Percentiles rank a stretch among this genome's conserved stretches.
Conservation (phyloP, 1,140 invertebrate genomes). For the Drosophila nebulosa region DNA sequence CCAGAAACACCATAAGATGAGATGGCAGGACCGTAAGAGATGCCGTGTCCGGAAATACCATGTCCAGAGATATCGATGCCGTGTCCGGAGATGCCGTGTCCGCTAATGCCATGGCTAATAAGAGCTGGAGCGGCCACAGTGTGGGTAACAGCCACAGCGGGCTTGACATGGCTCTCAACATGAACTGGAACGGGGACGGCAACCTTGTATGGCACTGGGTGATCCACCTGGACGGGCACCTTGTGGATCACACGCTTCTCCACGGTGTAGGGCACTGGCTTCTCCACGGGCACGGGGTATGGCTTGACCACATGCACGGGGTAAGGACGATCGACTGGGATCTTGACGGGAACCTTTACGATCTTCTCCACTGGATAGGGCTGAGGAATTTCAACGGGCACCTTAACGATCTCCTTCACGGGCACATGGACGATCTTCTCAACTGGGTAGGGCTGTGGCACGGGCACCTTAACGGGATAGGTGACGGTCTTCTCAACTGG, state of each 20-base stretch:
- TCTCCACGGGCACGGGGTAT: conserved; percentile 84
- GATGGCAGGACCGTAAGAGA: conserved; percentile 28
- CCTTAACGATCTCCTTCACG: conserved; percentile 85
- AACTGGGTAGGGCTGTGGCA: conserved; percentile 85
- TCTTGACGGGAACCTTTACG: conserved; percentile 82
- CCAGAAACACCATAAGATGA: conserved; percentile 55
- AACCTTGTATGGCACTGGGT: conserved; percentile 84
- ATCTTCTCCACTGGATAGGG: conserved; percentile 85
- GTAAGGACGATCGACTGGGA: conserved; percentile 84
- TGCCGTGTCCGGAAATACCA: background rate
- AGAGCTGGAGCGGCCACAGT: conserved; percentile 50
- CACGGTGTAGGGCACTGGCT: conserved; percentile 84
- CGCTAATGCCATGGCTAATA: conserved; percentile 18
- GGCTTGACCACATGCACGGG: conserved; percentile 84
- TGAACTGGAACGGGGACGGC: conserved; percentile 84
- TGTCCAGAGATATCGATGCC: conserved; percentile 5
- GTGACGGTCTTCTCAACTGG: conserved; percentile 86
- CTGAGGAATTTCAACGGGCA: conserved; percentile 85
- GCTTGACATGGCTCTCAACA: conserved; percentile 78
- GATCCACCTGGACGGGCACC: conserved; percentile 82
- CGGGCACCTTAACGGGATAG: conserved; percentile 84
- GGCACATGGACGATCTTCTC: conserved; percentile 84
- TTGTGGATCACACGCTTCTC: conserved; percentile 83
- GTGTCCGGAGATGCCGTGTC: conserved; percentile 12
- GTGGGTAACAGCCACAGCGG: conserved; percentile 51